Conservation (phyloP, 30 jellyfish, hydroid and myxozoan genomes). For the Catostylus mosaicus region DNA sequence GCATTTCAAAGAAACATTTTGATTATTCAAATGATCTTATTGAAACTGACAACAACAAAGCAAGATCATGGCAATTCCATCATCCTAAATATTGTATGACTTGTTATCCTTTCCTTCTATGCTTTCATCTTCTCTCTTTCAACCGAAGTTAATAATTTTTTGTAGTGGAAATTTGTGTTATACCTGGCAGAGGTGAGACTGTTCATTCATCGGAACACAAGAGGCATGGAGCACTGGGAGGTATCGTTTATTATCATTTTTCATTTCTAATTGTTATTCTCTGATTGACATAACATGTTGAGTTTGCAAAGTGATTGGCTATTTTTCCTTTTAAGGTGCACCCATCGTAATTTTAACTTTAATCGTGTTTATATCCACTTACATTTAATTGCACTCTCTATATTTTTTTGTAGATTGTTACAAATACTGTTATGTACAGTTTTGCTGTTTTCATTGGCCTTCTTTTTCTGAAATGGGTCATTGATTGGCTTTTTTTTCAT, state of each 20-base stretch:
- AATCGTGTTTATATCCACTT: too few relatives aligned
- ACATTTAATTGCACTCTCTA: neutral
- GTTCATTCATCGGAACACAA: constrained; percentile 82
- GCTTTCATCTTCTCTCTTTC: neutral
- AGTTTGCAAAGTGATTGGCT: too few relatives aligned
- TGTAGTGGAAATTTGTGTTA: constrained; percentile 94
- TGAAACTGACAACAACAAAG: too few relatives aligned
- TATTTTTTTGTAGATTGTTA: constrained; percentile 69
- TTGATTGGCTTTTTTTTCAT: constrained; percentile 78
- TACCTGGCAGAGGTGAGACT: constrained; percentile 93
- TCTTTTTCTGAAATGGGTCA: constrained; percentile 54
- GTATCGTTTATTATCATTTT: constrained; percentile 31
- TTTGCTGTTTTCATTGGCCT: constrained; percentile 82
- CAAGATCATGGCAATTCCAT: too few relatives aligned
- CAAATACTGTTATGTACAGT: constrained; percentile 84
- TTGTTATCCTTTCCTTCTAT: constrained; percentile 11
- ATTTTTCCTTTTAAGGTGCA: too few relatives aligned
- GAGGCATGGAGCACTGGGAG: constrained; percentile 99
- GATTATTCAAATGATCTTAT: too few relatives aligned
- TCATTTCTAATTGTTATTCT: neutral
- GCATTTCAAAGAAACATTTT: too few relatives aligned
- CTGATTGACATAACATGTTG: too few relatives aligned
- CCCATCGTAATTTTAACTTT: too few relatives aligned
- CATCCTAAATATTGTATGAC: too few relatives aligned
- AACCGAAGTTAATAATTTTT: constrained; percentile 4